Evolutionary conservation across 2,113 vertebrate genomes (phyloP).

Genomic region (Pteropus alecto): DNA sequence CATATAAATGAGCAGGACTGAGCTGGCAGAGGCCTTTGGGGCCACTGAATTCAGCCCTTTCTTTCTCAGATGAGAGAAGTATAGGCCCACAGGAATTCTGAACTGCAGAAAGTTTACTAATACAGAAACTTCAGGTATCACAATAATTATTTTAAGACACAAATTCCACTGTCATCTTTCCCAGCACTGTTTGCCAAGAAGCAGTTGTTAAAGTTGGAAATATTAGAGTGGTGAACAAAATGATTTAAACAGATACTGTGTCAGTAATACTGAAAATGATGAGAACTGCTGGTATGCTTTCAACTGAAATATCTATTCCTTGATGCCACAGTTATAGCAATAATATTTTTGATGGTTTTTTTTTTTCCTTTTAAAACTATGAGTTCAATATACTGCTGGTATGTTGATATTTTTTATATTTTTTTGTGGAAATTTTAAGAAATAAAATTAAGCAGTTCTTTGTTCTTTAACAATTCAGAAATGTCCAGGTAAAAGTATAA

Average conservation of each 20-base stretch:
- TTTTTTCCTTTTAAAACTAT: not conserved
- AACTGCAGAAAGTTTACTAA: not conserved
- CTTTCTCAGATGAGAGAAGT: not conserved
- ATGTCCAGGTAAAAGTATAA: not conserved
- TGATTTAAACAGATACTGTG: not conserved
- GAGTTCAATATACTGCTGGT: not conserved
- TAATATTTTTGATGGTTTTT: not conserved
- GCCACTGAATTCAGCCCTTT: not conserved
- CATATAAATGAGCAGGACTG: not conserved
- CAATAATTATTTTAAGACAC: not conserved
- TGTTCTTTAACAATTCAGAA: constrained; percentile 5
- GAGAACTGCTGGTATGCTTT: not conserved
- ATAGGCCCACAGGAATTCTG: not conserved
- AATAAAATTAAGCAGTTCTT: not conserved
- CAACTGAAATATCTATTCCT: not conserved
- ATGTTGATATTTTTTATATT: not conserved
- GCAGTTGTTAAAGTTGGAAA: not conserved
- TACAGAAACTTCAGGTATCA: not conserved
- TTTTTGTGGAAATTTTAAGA: constrained; percentile 30
- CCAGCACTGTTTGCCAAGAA: not conserved
- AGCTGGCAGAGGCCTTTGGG: not conserved
- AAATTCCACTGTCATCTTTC: not conserved
- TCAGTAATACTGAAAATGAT: not conserved
- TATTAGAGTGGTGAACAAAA: not conserved
- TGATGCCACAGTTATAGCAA: not conserved